These are phyloP conservation scores for Meloidogyne floridensis DNA, from an alignment of 1,140 invertebrate genomes.

Conservation along the genomic window DNA sequence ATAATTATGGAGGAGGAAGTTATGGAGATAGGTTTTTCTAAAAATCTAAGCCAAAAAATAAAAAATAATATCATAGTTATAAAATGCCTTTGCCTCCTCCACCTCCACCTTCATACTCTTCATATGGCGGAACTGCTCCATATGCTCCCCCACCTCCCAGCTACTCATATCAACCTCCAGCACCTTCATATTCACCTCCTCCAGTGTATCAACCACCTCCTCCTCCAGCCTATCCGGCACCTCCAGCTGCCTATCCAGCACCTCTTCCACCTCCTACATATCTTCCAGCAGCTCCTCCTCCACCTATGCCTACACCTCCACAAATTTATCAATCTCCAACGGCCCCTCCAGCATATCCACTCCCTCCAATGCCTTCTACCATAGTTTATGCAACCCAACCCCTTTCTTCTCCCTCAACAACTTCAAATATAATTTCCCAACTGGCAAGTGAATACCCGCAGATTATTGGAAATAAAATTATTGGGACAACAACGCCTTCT, in stretches of 20 bases:
- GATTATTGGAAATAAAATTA: constrained; percentile 1
- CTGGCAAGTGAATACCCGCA: neutral
- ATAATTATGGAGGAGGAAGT: no score
- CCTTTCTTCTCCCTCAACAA: neutral
- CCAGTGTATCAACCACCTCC: neutral
- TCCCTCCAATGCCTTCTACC: neutral
- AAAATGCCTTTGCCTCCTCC: neutral
- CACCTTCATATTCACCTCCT: neutral
- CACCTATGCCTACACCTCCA: neutral
- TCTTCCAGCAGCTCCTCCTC: neutral
- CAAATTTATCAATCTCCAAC: neutral
- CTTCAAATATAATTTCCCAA: neutral
- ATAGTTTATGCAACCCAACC: neutral
- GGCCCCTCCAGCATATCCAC: neutral
- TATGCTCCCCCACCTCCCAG: neutral
- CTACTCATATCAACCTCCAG: neutral
- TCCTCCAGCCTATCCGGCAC: neutral
- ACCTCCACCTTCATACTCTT: neutral
- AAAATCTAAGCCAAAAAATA: neutral
- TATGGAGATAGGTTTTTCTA: neutral
- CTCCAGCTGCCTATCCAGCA: neutral
- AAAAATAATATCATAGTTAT: neutral
- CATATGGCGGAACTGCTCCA: neutral
- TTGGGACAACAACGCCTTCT: neutral
- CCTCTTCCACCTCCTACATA: neutral